Percentiles rank a stretch among this genome's conserved stretches.
These are phyloP conservation scores for Melolontha melolontha DNA, from an alignment of 2,888 invertebrate genomes.

Conservation along the genomic window DNA sequence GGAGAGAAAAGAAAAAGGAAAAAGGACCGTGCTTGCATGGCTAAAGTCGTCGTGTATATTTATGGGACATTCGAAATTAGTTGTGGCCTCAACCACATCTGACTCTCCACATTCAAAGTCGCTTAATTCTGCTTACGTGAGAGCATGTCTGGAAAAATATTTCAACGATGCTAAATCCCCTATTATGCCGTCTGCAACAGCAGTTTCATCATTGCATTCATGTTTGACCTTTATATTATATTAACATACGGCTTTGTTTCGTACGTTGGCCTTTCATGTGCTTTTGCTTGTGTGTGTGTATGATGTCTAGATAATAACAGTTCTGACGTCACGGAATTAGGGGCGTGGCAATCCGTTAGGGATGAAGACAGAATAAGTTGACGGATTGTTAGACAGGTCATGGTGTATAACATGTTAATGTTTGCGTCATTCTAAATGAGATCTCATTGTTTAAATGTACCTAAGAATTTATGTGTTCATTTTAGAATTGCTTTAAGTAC, in stretches of 20 bases:
- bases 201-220: slow-evolving; percentile 9
- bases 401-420: slow-evolving; percentile 17
- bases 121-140: slow-evolving; percentile 37
- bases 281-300: slow-evolving; percentile 14
- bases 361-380: slow-evolving; percentile 32
- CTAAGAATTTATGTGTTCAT: no score
- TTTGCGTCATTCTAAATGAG: neutral
- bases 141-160: slow-evolving; percentile 34
- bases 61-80: slow-evolving; percentile 37
- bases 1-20: slow-evolving; percentile 7
- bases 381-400: slow-evolving; percentile 37
- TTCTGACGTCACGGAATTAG: slow-evolving; percentile 36
- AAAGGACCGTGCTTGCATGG: slow-evolving; percentile 23
- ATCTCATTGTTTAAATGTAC: no score
- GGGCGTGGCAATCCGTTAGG: slow-evolving; percentile 39
- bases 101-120: slow-evolving; percentile 29
- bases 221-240: neutral
- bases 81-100: slow-evolving; percentile 25
- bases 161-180: slow-evolving; percentile 31
- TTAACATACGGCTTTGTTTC: slow-evolving; percentile 16
- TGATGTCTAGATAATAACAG: slow-evolving; percentile 40
- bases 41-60: slow-evolving; percentile 33
- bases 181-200: slow-evolving; percentile 31
- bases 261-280: slow-evolving; percentile 4
- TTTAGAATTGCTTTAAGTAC: no score